Base-by-base conservation (phyloP, 2,797 vertebrate genomes). In the Cichlasoma orientale region DNA sequence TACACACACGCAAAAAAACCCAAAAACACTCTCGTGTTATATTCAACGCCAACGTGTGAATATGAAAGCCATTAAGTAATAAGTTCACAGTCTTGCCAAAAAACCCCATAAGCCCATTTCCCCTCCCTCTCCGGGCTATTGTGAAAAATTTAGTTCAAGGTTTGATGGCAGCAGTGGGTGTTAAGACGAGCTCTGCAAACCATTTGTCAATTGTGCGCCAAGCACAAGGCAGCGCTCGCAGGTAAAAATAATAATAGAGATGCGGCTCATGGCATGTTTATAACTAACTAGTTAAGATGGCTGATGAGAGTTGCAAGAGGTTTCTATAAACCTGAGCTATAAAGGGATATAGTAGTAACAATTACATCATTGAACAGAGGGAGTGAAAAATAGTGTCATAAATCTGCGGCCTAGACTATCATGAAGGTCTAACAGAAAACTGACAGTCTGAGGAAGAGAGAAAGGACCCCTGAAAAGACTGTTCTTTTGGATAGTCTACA, bases 191-290 rank as follows among this genome's bases (percentile, higher is more conserved):
- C 10, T 63, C 78, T 72, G 58, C 75, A 50, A 85, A 83, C 56
- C 75, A 82, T 89, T 85, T 80, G 80, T 90, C 88, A 91, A 84
- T 86, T 76, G 86, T 59, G 55, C 23, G 63, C 57, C 61, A 63
- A 72, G 82, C 70, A 56, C 31, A 69, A 79, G 61, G 56, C 75
- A 29, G 27, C 4, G 0, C 74, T 77, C 0, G 9, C 33, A 58
- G 74, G 77, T 78, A 36, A 44, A 83, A 84, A 58, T 56, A 31
- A 73, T 27, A 63, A 50, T 55, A 72, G 23, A 56, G 38, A 50
- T 47, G 21, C 53, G 50, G 75, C 70, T 68, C 78, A 19, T 3
- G 21, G 72, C 36, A 21, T 71, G 55, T 89, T 84, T 89, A 41
- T 54, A 47, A 82, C 53, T 7, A 68, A 76, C 59, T 63, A 74